phyloP scores from a whole-genome alignment of 2,888 invertebrate species.

The Galeruca laticollis region DNA sequence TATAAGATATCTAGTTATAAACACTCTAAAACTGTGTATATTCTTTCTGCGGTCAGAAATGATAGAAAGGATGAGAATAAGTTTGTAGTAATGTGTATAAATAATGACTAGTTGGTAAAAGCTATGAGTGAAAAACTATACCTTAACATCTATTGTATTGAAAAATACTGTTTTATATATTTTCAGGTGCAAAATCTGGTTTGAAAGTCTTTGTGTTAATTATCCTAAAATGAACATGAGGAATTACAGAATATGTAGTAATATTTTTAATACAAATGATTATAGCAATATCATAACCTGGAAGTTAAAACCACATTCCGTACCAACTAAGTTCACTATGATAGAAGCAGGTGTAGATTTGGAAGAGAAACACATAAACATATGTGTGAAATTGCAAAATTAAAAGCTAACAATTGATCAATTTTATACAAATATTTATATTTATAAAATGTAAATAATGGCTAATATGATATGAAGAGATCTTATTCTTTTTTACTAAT shows the following conservation, averaged over 20 bases:
- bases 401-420: conserved; percentile 1
- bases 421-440: too few species aligned
- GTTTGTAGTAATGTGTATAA: too few species aligned
- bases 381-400: not conserved
- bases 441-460: too few species aligned
- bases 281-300: conserved; percentile 1
- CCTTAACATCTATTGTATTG: conserved; percentile 6
- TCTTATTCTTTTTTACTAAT: too few species aligned
- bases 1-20: too few species aligned
- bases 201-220: conserved; percentile 2
- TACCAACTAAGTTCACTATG: not conserved
- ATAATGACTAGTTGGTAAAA: too few species aligned
- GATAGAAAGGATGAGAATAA: too few species aligned
- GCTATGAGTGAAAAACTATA: too few species aligned
- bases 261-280: not conserved
- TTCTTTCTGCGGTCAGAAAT: too few species aligned
- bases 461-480: too few species aligned
- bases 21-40: too few species aligned
- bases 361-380: not conserved
- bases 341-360: conserved; percentile 2
- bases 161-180: conserved; percentile 2
- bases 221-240: not conserved
- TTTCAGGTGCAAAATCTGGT: not conserved
- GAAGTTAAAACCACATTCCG: too few species aligned
- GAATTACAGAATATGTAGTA: conserved; percentile 4